Conservation (phyloP, 2,888 invertebrate species). For the Mycalesis mineus region DNA sequence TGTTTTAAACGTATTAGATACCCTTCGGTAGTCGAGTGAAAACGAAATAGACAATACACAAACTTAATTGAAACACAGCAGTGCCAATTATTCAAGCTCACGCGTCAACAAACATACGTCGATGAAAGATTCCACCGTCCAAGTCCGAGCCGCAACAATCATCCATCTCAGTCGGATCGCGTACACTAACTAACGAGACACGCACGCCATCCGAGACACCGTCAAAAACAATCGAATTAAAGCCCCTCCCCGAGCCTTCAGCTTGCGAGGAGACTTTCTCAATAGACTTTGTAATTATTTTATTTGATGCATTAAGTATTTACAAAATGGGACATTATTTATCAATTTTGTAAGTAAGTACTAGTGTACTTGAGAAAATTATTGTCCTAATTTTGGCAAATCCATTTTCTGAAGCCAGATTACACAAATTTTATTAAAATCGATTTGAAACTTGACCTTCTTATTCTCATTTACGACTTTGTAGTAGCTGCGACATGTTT, state of each 20-base stretch:
- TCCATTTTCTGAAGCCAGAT: too few species aligned
- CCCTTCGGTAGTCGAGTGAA: background rate
- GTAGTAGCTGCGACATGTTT: too few species aligned
- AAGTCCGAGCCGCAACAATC: slow-evolving; percentile 29
- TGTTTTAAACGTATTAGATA: too few species aligned
- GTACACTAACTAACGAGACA: slow-evolving; percentile 41
- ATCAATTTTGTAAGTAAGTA: too few species aligned
- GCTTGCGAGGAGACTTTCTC: background rate
- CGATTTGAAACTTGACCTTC: too few species aligned
- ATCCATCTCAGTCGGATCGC: slow-evolving; percentile 42
- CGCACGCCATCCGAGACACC: slow-evolving; percentile 37
- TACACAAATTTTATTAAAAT: too few species aligned
- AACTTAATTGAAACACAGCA: slow-evolving; percentile 10
- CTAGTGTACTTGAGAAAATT: too few species aligned
- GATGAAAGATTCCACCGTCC: slow-evolving; percentile 42
- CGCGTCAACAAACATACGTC: slow-evolving; percentile 33
- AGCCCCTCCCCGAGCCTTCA: slow-evolving; percentile 23
- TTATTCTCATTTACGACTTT: too few species aligned
- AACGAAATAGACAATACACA: background rate
- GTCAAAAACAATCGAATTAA: slow-evolving; percentile 41
- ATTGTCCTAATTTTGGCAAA: too few species aligned
- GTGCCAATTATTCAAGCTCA: slow-evolving; percentile 36
- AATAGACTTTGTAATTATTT: too few species aligned
- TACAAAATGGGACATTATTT: too few species aligned
- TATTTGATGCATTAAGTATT: too few species aligned